phyloP scores from a whole-genome alignment of 2,888 invertebrate species.

The Epinotia demarniana region DNA sequence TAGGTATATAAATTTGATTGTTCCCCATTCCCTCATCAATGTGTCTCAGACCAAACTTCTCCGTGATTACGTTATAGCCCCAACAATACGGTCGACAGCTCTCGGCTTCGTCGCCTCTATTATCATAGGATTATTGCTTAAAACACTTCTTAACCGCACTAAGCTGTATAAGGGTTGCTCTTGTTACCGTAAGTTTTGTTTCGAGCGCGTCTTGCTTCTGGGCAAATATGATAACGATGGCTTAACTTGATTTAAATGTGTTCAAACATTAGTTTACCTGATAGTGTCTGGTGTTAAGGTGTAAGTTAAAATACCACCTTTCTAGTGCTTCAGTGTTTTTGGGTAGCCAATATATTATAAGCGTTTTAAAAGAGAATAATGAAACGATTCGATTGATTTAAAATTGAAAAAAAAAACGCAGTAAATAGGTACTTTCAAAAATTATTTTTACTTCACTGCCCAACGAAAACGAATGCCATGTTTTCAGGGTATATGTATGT shows the following conservation, averaged over 20 bases:
- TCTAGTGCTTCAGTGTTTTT: background rate
- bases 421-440: no score
- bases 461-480: no score
- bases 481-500: no score
- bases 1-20: background rate
- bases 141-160: slow-evolving; percentile 41
- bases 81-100: slow-evolving; percentile 56
- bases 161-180: slow-evolving; percentile 34
- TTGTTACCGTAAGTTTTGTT: slow-evolving; percentile 37
- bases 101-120: slow-evolving; percentile 50
- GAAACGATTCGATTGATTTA: no score
- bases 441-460: no score
- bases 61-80: slow-evolving; percentile 54
- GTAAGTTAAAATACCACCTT: background rate
- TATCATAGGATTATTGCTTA: slow-evolving; percentile 54
- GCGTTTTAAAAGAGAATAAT: no score
- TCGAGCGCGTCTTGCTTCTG: slow-evolving; percentile 19
- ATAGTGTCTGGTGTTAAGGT: background rate
- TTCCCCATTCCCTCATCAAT: slow-evolving; percentile 35
- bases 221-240: slow-evolving; percentile 25
- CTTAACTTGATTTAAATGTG: slow-evolving; percentile 4
- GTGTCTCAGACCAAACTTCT: slow-evolving; percentile 48
- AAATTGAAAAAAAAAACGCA: no score
- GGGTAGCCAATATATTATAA: no score
- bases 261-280: background rate